Evolutionary conservation across 2,113 vertebrate species (phyloP), one percentile per base, ranked within the genome.

Genomic region (Hassar affinis): DNA sequence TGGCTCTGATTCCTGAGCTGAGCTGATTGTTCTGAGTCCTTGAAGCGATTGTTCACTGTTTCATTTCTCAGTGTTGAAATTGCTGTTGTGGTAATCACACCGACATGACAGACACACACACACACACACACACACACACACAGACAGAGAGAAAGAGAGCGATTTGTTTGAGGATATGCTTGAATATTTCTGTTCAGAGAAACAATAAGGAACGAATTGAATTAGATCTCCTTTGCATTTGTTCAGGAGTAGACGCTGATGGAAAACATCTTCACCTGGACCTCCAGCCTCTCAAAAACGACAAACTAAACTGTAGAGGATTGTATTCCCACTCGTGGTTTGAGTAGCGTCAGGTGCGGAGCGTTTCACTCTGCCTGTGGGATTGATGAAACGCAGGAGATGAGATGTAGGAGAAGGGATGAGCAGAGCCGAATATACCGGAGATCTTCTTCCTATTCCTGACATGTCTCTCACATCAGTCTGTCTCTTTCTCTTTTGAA

Each of bases 221-320:
- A 64, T 64, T 18, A 17, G 15, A 64, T 9, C 6, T 14, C 15
- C 30, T 18, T 17, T 18, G 61, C 3, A 33, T 17, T 64, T 5
- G 11, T 27, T 1, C n/a, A 27, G 27, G 59, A 12, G 1, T 27
- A 27, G n/a, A 30, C 25, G 25, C 1, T 27, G 57, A 59, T 27
- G 59, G 59, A 61, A 61, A 61, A 61, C 59, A 15, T 61, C 59
- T 61, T 61, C 59, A 61, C n/a, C n/a, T 35, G 61, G 61, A 64
- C 15, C 6, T 7, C 61, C 14, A 18, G 33, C 30, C 30, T 33
- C 61, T 64, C 30, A n/a, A 62, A 9, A 25, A 25, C 4, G 27
- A 62, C 5, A 3, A 59, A 59, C 12, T 33, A 2, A 33, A 66
- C 33, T 64, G 15, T 17, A 33, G 30, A 66, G 35, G 42, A 38